Evolutionary conservation across 1,140 invertebrate genomes (phyloP).

Genomic region (Belonocnema kinseyi): DNA sequence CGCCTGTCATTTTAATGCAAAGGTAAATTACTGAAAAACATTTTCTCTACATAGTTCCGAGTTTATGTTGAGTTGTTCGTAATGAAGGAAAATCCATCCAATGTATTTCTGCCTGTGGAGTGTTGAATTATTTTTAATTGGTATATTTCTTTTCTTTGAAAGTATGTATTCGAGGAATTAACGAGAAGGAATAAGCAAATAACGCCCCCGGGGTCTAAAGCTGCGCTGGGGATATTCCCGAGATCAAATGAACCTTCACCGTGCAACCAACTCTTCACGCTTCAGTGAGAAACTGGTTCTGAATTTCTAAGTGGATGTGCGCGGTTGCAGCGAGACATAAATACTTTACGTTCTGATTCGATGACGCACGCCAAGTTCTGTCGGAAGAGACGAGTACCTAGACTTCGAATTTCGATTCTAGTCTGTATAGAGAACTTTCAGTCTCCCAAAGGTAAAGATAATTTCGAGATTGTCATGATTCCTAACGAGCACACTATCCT

Average conservation of each 20-base stretch:
- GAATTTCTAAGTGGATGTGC: slow-evolving; percentile 30
- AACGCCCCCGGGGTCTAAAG: slow-evolving; percentile 1
- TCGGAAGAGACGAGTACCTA: slow-evolving; percentile 1
- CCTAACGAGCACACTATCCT: neutral
- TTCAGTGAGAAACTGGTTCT: slow-evolving; percentile 24
- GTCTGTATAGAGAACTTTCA: neutral
- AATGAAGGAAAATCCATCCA: neutral
- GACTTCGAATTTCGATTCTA: slow-evolving; percentile 21
- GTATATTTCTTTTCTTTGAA: neutral
- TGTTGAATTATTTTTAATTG: neutral
- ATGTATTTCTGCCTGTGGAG: neutral
- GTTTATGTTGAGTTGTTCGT: too few relatives aligned
- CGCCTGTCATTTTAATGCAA: too few relatives aligned
- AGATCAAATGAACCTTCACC: slow-evolving; percentile 25
- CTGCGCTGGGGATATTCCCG: slow-evolving; percentile 11
- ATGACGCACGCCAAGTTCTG: slow-evolving; percentile 17
- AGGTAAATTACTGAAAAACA: too few relatives aligned
- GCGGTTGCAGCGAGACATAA: slow-evolving; percentile 25
- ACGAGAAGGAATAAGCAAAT: neutral
- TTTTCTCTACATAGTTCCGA: too few relatives aligned
- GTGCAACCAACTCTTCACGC: slow-evolving; percentile 14
- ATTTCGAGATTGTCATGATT: slow-evolving; percentile 8
- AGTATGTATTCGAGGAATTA: slow-evolving; percentile 4
- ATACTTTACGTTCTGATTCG: slow-evolving; percentile 29
- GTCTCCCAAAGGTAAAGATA: slow-evolving; percentile 1